Base-by-base conservation (phyloP, 2,888 invertebrate species). In the Hyposoter dolosus region DNA sequence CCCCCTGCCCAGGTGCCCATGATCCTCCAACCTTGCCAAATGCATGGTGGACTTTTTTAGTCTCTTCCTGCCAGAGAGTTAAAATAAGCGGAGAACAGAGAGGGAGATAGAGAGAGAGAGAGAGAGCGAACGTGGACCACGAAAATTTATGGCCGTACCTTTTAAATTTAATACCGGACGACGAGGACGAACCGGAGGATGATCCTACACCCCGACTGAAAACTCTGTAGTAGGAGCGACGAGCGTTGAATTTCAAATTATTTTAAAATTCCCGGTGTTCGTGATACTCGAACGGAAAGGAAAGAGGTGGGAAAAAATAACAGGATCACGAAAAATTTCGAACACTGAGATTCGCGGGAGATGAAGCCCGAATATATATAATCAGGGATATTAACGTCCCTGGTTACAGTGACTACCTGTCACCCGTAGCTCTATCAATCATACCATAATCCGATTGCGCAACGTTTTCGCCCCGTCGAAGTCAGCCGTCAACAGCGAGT, bases 241-340 rank as follows among this genome's bases (percentile, higher is more conserved):
- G 86, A 32, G 65, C 53, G 80, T 85, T 72, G 90, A 90, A 90
- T 90, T 90, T 90, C 83, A 89, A 89, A 88, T 88, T 87, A 88
- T 83, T 82, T 83, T 71, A 85, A 85, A 85, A 83, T 71, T 84
- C 87, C 32, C 53, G 47, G 74, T 50, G 82, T 23, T 79, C 56
- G 82, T 23, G 56, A 72, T 28, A 17, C 28, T 65, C 40, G 47
- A 65, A 76, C 10, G 6, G 19, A 23, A 69, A 17, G 45, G 69
- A 28, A 28, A 28, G 60, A 28, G 15, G 15, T 60, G 15, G 28
- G 10, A 15, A 3, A 60, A 60, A 28, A 28, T 40, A 40, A 40
- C 40, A 60, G 15, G 3, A 28, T 15, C 5, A 60, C 28, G 60
- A 28, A 68, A 68, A 68, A 68, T 23, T 69, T 69, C 28, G 28